A percentile compares a stretch with the other conserved stretches of the same genome.
These are phyloP conservation scores for Microlaimidae sp. DNA, from an alignment of 2,888 invertebrate genomes.

Conservation along the genomic window DNA sequence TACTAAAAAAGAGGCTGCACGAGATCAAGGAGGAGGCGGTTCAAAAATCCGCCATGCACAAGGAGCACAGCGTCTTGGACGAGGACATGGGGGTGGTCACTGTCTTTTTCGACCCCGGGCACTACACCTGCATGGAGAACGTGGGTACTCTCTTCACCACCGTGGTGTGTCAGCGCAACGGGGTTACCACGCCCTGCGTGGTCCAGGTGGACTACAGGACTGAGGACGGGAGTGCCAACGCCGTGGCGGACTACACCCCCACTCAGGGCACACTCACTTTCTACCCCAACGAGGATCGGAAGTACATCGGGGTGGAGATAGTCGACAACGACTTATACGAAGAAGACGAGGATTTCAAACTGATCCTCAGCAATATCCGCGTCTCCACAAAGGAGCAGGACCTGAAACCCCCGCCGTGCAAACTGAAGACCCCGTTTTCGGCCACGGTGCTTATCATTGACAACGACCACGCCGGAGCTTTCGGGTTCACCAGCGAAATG, in stretches of 20 bases:
- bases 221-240: conserved; percentile 88
- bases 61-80: not conserved
- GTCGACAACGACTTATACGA: conserved; percentile 98
- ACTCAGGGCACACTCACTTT: conserved; percentile 43
- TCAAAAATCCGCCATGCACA: not conserved
- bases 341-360: conserved; percentile 94
- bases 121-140: conserved; percentile 95
- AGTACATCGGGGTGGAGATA: conserved; percentile 66
- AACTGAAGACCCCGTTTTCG: conserved; percentile 63
- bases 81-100: conserved; percentile 34
- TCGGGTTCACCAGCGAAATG: conserved; percentile 64
- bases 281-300: conserved; percentile 46
- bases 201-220: conserved; percentile 62
- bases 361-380: conserved; percentile 47
- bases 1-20: conserved; percentile 60
- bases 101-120: conserved; percentile 80
- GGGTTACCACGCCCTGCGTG: conserved; percentile 32
- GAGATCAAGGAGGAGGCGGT: conserved; percentile 44
- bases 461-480: conserved; percentile 94
- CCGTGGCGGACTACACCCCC: conserved; percentile 78
- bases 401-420: conserved; percentile 32
- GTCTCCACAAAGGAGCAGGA: no score
- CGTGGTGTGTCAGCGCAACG: conserved; percentile 63
- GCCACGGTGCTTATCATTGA: conserved; percentile 95
- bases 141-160: conserved; percentile 78